A percentile compares a stretch with the other conserved stretches of the same genome.
Conservation (phyloP, 2,113 vertebrate species). For the Opisthocomus hoazin region DNA sequence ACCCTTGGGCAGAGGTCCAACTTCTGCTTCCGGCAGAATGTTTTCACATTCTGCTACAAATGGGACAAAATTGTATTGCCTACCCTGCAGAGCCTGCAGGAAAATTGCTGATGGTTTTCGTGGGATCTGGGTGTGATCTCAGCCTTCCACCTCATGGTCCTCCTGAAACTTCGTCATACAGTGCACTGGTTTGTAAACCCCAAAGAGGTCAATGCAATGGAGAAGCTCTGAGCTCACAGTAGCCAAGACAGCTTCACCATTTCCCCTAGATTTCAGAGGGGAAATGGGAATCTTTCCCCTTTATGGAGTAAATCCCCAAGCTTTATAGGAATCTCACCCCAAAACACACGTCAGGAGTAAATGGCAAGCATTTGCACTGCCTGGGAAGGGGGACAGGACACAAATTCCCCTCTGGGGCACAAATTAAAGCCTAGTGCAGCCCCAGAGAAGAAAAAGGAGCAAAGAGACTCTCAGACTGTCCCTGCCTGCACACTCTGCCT, state of each 20-base stretch:
- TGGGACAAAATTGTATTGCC: not conserved
- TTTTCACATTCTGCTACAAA: not conserved
- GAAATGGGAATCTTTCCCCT: no score
- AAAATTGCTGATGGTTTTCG: not conserved
- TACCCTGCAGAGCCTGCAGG: not conserved
- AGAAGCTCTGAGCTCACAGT: not conserved
- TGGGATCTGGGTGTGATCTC: not conserved
- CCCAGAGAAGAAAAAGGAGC: not conserved
- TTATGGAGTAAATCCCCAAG: no score
- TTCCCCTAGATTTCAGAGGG: not conserved
- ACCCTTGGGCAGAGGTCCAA: not conserved
- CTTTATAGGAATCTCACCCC: not conserved
- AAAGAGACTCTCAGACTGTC: not conserved
- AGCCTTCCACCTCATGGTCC: not conserved
- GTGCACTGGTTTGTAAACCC: not conserved
- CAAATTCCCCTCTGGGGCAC: not conserved
- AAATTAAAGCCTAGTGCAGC: not conserved
- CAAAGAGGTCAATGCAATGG: not conserved
- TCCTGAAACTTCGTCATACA: not conserved
- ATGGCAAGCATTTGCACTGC: not conserved
- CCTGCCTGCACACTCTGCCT: rapidly evolving
- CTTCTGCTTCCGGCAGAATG: not conserved
- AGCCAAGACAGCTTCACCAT: not conserved
- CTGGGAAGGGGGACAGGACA: not conserved
- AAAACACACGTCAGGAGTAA: not conserved